Evolutionary conservation across 2,113 vertebrate genomes (phyloP), one percentile per base, ranked within the genome.

Genomic region (Trematomus loennbergii): DNA sequence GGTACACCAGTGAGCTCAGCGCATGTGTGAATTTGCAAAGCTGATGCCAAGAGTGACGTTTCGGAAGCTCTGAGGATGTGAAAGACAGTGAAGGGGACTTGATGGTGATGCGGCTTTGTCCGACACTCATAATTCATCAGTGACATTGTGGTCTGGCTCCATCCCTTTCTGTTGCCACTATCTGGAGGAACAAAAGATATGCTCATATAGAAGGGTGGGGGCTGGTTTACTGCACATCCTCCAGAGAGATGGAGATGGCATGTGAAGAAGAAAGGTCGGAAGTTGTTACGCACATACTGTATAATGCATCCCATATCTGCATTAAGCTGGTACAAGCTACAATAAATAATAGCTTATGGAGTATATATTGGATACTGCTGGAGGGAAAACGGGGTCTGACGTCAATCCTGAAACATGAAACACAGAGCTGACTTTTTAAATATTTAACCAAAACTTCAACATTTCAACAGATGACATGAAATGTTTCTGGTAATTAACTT

Each of bases 1-100:
- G 25, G 5, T 40, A 61, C 55, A 36, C n/a, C 46, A 79, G 69
- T 54, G 65, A 45, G 36, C 36, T 63, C 40, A 22, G 36, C 3
- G 20, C 15, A 36, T 48, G 46, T 61, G 69, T 48, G 46, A 5
- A 45, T 25, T 57, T 68, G 68, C 22, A 68, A 55, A 55, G 20
- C 13, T 22, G 48, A 48, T 46, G 17, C 69, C 70, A 13, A 20
- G 36, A 53, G 62, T 66, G 62, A 53, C 36, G 48, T 53, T 20
- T 61, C 3, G 2, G 9, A 80, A 36, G 18, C 18, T 20, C 3
- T 9, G 29, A 68, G 49, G 17, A 62, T 52, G 55, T 61, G 22
- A 61, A 46, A 15, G 46, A 22, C 33, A 54, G 48, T n/a, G 11
- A 61, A 33, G 33, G 46, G 40, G 33, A 74, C 18, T 9, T 11